Evolutionary conservation across 2,888 invertebrate genomes (phyloP).

Genomic region (Flabesymbios commensalis): DNA sequence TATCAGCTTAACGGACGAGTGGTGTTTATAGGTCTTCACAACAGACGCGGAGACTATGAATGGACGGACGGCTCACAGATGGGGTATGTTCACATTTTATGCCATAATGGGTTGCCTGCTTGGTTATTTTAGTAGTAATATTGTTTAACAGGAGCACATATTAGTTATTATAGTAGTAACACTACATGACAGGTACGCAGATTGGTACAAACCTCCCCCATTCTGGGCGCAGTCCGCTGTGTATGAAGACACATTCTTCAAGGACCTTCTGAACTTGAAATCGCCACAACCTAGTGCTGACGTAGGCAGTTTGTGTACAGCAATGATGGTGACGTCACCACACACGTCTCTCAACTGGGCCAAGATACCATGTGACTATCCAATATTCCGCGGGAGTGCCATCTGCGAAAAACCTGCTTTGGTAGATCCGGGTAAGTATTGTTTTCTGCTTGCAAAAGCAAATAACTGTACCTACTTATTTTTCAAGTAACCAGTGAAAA

Average conservation of each 20-base stretch:
- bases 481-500: too few species aligned
- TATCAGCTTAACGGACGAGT: conserved; percentile 20
- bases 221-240: conserved; percentile 20
- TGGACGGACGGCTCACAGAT: conserved; percentile 26
- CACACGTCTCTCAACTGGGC: conserved; percentile 27
- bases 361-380: conserved; percentile 35
- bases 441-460: too few species aligned
- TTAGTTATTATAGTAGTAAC: too few species aligned
- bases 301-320: conserved; percentile 26
- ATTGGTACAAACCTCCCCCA: conserved; percentile 25
- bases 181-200: conserved; percentile 26
- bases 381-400: conserved; percentile 21
- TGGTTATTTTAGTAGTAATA: too few species aligned
- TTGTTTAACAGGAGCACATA: too few species aligned
- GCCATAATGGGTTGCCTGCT: too few species aligned
- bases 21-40: conserved; percentile 24
- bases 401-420: conserved; percentile 24
- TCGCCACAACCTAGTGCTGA: conserved; percentile 27
- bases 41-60: conserved; percentile 14
- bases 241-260: conserved; percentile 11
- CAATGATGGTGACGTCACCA: conserved; percentile 24
- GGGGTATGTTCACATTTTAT: not conserved
- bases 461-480: too few species aligned
- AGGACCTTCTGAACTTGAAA: conserved; percentile 15
- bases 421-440: too few species aligned